Percentiles rank a stretch among this genome's conserved stretches.
These are phyloP conservation scores for Callopanchax toddi DNA, from an alignment of 2,113 vertebrate species.

Conservation along the genomic window DNA sequence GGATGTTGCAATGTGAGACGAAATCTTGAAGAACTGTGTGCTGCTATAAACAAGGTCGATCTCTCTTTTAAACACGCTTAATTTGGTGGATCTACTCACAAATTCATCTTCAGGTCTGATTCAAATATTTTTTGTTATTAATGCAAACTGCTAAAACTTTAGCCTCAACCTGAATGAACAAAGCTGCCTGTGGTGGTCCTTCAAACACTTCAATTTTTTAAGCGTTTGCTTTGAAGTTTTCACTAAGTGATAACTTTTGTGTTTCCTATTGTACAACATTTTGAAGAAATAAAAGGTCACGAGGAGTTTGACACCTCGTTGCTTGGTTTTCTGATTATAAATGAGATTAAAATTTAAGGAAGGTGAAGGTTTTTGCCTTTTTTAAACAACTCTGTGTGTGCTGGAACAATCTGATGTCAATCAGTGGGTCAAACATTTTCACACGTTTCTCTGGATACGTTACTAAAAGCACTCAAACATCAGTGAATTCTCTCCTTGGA, in stretches of 20 bases:
- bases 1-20: neutral
- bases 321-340: neutral
- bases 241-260: neutral
- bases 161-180: constrained; percentile 11
- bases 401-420: too few relatives aligned
- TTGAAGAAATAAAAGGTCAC: neutral
- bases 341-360: neutral
- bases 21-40: constrained; percentile 10
- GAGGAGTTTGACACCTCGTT: neutral
- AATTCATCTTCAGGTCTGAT: constrained; percentile 15
- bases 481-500: too few relatives aligned
- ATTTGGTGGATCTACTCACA: constrained; percentile 3
- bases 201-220: constrained; percentile 1
- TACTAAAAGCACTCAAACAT: too few relatives aligned
- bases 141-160: neutral
- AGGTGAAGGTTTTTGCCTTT: neutral
- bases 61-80: neutral
- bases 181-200: constrained; percentile 12
- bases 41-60: constrained; percentile 11
- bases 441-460: too few relatives aligned
- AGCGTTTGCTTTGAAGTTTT: constrained; percentile 9
- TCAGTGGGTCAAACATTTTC: too few relatives aligned
- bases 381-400: neutral
- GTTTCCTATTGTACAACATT: neutral
- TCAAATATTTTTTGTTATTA: constrained; percentile 8